A percentile compares a stretch with the other conserved stretches of the same genome.
phyloP scores from a whole-genome alignment of 2,797 vertebrate genomes.

The Leptodactylus fallax region DNA sequence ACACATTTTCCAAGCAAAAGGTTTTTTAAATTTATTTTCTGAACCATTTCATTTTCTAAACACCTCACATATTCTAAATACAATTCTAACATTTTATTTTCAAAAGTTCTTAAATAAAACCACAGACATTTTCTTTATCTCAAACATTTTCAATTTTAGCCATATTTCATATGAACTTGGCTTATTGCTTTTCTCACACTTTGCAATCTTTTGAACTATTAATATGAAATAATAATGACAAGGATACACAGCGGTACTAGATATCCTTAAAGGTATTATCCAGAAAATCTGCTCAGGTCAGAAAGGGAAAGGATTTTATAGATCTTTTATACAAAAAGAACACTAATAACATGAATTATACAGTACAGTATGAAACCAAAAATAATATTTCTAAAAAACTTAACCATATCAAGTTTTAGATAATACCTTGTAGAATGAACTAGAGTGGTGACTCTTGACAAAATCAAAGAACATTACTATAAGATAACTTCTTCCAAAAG shows the following conservation, averaged over 20 bases:
- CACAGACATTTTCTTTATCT: background rate
- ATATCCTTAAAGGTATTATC: background rate
- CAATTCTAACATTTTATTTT: constrained; percentile 15
- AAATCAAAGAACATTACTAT: no score
- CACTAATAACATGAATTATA: no score
- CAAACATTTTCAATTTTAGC: constrained; percentile 8
- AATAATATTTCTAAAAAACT: no score
- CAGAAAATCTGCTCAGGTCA: no score
- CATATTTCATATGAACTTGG: constrained; percentile 33
- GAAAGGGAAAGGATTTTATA: no score
- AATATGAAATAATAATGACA: constrained; percentile 23
- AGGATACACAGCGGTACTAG: background rate
- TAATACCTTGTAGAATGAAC: no score
- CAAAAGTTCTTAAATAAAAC: background rate
- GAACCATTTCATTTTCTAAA: background rate
- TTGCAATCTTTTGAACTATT: constrained; percentile 10
- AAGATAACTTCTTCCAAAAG: no score
- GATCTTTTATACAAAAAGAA: no score
- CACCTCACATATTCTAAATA: background rate
- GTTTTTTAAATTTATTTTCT: background rate
- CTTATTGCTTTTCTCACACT: background rate
- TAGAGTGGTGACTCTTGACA: no score
- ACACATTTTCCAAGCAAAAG: background rate
- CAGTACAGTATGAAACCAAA: no score
- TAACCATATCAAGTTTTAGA: no score